A percentile compares a stretch with the other conserved stretches of the same genome.
Evolutionary conservation across 2,113 vertebrate species (phyloP).

Genomic region (Chrysochloris asiatica): DNA sequence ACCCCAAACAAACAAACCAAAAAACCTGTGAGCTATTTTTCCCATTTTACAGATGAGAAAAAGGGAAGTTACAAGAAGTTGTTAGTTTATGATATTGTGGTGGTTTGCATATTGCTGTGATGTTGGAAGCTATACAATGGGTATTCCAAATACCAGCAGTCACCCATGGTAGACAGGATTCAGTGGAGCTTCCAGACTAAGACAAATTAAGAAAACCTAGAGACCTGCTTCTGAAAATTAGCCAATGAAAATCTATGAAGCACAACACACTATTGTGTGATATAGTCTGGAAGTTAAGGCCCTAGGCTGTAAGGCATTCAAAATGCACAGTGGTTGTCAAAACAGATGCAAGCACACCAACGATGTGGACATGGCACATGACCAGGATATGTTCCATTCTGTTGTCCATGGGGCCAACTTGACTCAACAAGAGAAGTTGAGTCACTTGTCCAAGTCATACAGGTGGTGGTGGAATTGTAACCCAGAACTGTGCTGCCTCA

Average conservation of each 20-base stretch:
- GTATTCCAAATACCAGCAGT: background rate
- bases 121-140: background rate
- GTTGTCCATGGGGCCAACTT: background rate
- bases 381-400: background rate
- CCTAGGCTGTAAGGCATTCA: background rate
- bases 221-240: background rate
- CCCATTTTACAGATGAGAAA: slow-evolving; percentile 11
- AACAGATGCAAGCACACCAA: background rate
- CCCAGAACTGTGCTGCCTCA: background rate
- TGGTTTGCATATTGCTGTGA: background rate
- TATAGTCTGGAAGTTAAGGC: background rate
- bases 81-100: background rate
- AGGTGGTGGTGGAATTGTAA: background rate
- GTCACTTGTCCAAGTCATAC: background rate
- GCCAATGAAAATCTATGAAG: background rate
- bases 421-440: background rate
- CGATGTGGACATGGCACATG: background rate
- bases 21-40: background rate
- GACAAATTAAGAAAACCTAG: background rate
- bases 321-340: background rate
- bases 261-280: background rate
- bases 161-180: background rate
- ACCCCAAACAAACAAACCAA: background rate
- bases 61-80: background rate
- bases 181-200: background rate